phyloP scores from a whole-genome alignment of 2,888 invertebrate species.

The Brachyptera risi region DNA sequence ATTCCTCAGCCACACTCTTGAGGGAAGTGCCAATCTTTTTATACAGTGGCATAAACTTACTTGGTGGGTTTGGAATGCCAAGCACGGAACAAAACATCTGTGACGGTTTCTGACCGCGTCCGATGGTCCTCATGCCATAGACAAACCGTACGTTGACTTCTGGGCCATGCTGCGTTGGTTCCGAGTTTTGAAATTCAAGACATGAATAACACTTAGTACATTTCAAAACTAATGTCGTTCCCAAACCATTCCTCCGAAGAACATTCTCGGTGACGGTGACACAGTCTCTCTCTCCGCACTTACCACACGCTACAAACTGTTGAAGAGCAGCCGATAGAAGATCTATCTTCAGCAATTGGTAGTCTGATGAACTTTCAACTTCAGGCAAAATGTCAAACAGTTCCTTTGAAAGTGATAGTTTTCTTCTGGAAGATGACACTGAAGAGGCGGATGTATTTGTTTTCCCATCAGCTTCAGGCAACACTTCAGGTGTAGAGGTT shows the following conservation, averaged over 20 bases:
- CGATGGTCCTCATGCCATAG: not conserved
- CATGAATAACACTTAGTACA: not conserved
- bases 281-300: not conserved
- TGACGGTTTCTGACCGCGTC: not conserved
- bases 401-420: not conserved
- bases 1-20: not conserved
- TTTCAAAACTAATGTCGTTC: not conserved
- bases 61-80: not conserved
- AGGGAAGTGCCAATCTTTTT: not conserved
- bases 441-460: not conserved
- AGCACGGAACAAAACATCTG: not conserved
- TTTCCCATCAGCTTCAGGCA: not conserved
- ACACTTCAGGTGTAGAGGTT: not conserved
- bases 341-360: not conserved
- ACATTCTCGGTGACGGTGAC: not conserved
- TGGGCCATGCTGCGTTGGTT: not conserved
- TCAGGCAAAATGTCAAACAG: not conserved
- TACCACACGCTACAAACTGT: not conserved
- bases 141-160: constrained; percentile 2
- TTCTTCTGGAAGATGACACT: not conserved
- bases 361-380: not conserved
- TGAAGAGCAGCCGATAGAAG: not conserved
- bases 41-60: not conserved
- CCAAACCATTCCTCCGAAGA: not conserved
- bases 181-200: not conserved